Evolutionary conservation across 2,113 vertebrate species (phyloP).

Genomic region (Gobio gobio): DNA sequence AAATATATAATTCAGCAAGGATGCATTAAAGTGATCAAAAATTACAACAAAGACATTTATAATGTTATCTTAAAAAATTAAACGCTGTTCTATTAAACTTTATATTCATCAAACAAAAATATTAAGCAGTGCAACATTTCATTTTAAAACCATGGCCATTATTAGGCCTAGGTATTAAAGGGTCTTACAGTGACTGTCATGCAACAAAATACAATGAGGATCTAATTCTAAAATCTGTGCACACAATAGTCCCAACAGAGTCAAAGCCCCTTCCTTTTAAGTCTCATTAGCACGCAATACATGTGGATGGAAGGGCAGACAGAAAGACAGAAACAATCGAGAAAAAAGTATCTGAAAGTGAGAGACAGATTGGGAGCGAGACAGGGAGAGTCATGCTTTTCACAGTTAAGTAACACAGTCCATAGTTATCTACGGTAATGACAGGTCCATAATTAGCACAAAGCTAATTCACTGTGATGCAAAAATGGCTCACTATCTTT

Average conservation of each 20-base stretch:
- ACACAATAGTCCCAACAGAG: background rate
- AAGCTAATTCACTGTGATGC: slow-evolving; percentile 30
- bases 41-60: too few relatives aligned
- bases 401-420: slow-evolving; percentile 35
- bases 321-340: background rate
- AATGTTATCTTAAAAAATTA: too few relatives aligned
- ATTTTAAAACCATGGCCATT: background rate
- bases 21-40: too few relatives aligned
- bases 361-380: background rate
- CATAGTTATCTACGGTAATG: slow-evolving; percentile 29
- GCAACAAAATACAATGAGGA: background rate
- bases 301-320: background rate
- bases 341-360: background rate
- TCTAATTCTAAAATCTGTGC: background rate
- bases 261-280: background rate
- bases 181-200: background rate
- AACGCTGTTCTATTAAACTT: too few relatives aligned
- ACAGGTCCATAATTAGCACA: slow-evolving; percentile 27
- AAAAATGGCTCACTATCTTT: slow-evolving; percentile 10
- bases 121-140: background rate
- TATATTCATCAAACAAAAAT: too few relatives aligned
- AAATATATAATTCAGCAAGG: too few relatives aligned
- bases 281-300: background rate
- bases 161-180: background rate
- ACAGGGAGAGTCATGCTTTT: slow-evolving; percentile 16